These are phyloP conservation scores for Toxotes lorentzi DNA, from an alignment of 2,797 vertebrate genomes.

Conservation along the genomic window DNA sequence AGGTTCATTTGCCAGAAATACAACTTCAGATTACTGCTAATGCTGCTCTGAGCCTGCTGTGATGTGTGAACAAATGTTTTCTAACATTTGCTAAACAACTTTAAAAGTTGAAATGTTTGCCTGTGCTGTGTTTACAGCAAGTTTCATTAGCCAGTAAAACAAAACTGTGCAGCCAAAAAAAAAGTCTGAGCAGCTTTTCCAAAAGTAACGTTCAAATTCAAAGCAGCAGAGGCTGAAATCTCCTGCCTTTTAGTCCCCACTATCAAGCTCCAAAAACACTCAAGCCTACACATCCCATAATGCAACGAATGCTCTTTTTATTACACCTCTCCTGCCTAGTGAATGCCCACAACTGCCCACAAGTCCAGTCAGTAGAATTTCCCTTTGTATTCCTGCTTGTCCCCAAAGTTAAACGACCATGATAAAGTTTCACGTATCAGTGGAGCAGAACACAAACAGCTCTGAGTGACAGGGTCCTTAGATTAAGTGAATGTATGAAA, in stretches of 20 bases:
- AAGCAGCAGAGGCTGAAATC: not conserved
- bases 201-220: not conserved
- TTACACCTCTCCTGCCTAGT: not conserved
- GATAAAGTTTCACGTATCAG: not conserved
- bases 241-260: not conserved
- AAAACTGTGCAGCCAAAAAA: not conserved
- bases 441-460: not conserved
- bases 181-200: not conserved
- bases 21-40: not conserved
- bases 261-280: not conserved
- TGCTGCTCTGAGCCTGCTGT: not conserved
- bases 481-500: slow-evolving; percentile 26
- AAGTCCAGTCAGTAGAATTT: not conserved
- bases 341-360: not conserved
- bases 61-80: not conserved
- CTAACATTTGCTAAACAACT: not conserved
- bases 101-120: not conserved
- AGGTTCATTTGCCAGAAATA: not conserved
- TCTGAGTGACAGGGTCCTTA: not conserved
- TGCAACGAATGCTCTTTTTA: not conserved
- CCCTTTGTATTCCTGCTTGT: not conserved
- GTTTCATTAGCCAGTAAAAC: not conserved
- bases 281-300: slow-evolving; percentile 1
- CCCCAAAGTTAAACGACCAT: not conserved
- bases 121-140: not conserved